Conservation (phyloP, 2,888 invertebrate species). For the Cordilura impudica region DNA sequence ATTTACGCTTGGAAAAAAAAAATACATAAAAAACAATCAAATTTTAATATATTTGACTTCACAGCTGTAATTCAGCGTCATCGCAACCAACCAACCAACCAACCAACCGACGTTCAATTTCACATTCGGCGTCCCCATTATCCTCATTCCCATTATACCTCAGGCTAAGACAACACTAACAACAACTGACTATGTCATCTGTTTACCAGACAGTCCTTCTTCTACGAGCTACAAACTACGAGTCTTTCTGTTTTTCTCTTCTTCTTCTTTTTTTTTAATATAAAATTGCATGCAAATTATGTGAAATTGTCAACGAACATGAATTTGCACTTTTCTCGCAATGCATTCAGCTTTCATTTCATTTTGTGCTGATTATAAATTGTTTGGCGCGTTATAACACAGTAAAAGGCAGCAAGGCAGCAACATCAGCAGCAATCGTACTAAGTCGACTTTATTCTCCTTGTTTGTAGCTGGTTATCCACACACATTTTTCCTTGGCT, state of each 20-base stretch:
- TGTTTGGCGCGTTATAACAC: conserved; percentile 54
- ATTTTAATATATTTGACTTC: conserved; percentile 60
- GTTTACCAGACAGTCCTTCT: conserved; percentile 36
- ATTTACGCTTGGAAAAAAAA: conserved; percentile 59
- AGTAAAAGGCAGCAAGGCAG: conserved; percentile 14
- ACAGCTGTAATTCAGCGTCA: conserved; percentile 40
- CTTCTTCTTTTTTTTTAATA: conserved; percentile 23
- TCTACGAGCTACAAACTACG: conserved; percentile 19
- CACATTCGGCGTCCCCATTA: conserved; percentile 31
- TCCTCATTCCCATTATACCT: conserved; percentile 55
- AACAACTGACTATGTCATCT: conserved; percentile 38
- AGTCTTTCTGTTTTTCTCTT: not conserved
- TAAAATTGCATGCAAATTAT: conserved; percentile 67
- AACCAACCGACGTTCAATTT: not conserved
- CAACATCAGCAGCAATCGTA: conserved; percentile 1
- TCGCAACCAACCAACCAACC: not conserved
- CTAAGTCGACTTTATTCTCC: not conserved
- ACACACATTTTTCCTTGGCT: not conserved
- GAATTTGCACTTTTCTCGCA: conserved; percentile 76
- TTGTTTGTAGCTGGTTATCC: conserved; percentile 1
- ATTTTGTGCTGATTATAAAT: conserved; percentile 69
- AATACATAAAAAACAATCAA: conserved; percentile 59
- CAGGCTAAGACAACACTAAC: conserved; percentile 13
- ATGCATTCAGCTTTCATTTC: conserved; percentile 70
- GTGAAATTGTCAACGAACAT: conserved; percentile 76